Base-by-base conservation (phyloP, 2,888 invertebrate genomes). In the Sipha maydis region DNA sequence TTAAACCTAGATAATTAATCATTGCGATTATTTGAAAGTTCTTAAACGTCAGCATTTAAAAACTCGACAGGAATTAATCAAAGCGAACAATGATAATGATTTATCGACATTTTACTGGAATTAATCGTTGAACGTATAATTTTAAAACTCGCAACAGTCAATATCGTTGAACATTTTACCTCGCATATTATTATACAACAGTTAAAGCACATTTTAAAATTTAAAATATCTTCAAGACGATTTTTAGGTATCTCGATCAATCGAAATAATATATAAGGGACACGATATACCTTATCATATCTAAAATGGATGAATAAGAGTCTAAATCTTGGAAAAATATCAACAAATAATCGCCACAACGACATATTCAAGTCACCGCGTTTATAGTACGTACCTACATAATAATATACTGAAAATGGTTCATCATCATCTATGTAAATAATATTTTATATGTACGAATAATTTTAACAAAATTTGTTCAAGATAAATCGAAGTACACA, bases 1-100 rank as follows among this genome's bases (percentile, higher is more conserved):
- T 34, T 56, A 75, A 84, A n/a, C 61, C 11, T 28, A 34, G 75
- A 28, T 38, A 84, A 84, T 84, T 75, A 84, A 84, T 84, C 61
- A 84, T 21, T n/a, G n/a, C 54, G 75, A 61, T 84, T 75, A 84
- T 76, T 84, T 28, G 34, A 75, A 56, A 84, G 56, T 75, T 84
- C 56, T 75, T 61, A 61, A 75, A 61, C 14, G 75, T 75, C 84
- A 25, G 73, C 38, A 21, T 76, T 61, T 56, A 84, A 61, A 75
- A 84, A 61, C 56, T 56, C 28, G 38, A 61, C 19, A 19, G 28
- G 21, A 75, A 84, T 75, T 84, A 38, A 76, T 84, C 28, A 56
- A 84, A 80, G 61, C 19, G 17, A 80, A 80, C 25, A 38, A n/a
- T 7, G 7, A 67, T 67, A 28, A 80, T 80, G 17, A 80, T 80